A percentile compares a stretch with the other conserved stretches of the same genome.
These are phyloP conservation scores for Ashinkailepas kermadecensis DNA, from an alignment of 2,888 invertebrate genomes.

Conservation along the genomic window DNA sequence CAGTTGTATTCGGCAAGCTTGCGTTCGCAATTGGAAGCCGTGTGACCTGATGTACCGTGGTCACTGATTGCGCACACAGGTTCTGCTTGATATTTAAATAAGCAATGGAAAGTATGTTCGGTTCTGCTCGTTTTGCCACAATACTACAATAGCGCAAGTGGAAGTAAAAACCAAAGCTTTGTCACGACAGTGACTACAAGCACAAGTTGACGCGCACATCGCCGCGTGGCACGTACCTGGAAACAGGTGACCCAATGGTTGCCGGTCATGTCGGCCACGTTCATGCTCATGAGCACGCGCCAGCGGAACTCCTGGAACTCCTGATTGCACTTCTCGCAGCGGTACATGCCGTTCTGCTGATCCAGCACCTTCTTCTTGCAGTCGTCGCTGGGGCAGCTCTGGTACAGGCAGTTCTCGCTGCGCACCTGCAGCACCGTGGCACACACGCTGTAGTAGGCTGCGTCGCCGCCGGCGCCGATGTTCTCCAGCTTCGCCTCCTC, in stretches of 20 bases:
- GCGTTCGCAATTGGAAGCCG: no score
- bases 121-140: no score
- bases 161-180: no score
- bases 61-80: no score
- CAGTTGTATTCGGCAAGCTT: no score
- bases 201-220: no score
- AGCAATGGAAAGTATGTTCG: no score
- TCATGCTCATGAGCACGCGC: constrained; percentile 72
- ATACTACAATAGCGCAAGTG: no score
- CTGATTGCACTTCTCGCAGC: constrained; percentile 90
- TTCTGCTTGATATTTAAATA: no score
- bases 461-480: constrained; percentile 60
- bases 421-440: constrained; percentile 70
- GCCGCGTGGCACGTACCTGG: constrained; percentile 45
- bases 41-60: no score
- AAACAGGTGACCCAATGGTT: constrained; percentile 88
- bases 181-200: no score
- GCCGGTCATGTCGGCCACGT: constrained; percentile 77
- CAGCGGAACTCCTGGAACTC: constrained; percentile 80
- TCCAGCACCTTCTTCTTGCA: constrained; percentile 96
- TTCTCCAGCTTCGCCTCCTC: constrained; percentile 62
- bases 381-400: constrained; percentile 76
- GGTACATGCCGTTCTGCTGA: constrained; percentile 73
- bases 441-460: constrained; percentile 72
- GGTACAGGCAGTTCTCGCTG: constrained; percentile 77